phyloP scores from a whole-genome alignment of 2,888 invertebrate genomes.

The Parthenolecanium corni region DNA sequence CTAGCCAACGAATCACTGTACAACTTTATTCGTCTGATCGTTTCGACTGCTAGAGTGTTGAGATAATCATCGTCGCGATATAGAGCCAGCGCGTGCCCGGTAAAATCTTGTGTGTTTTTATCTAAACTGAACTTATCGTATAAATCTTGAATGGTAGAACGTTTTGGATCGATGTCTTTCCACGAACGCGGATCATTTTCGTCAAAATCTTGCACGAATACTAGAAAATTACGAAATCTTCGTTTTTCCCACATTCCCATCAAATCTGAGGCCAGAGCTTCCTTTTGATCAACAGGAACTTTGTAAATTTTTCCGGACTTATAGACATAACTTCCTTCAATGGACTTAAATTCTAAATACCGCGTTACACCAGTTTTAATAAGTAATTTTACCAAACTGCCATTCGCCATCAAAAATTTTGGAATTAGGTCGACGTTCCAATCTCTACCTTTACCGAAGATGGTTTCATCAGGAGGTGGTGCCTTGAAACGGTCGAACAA shows the following conservation, averaged over 20 bases:
- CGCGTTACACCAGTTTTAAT: conserved; percentile 98
- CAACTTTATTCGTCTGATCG: conserved; percentile 84
- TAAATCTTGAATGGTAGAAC: conserved; percentile 70
- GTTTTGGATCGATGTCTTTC: conserved; percentile 85
- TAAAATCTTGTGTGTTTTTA: conserved; percentile 94
- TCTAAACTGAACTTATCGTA: conserved; percentile 94
- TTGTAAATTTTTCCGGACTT: conserved; percentile 95
- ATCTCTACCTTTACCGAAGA: conserved; percentile 83
- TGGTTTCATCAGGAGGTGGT: conserved; percentile 61
- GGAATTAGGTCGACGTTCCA: conserved; percentile 99
- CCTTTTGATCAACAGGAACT: conserved; percentile 96
- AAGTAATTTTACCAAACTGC: conserved; percentile 85
- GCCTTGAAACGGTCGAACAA: conserved; percentile 76
- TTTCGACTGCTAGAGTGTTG: conserved; percentile 69
- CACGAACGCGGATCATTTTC: conserved; percentile 85
- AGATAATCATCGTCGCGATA: conserved; percentile 86
- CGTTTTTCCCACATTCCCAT: conserved; percentile 99
- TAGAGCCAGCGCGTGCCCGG: conserved; percentile 93
- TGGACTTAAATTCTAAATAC: conserved; percentile 96
- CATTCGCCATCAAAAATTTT: conserved; percentile 99
- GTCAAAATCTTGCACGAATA: conserved; percentile 88
- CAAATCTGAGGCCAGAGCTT: conserved; percentile 88
- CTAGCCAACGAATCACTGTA: conserved; percentile 95
- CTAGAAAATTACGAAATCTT: conserved; percentile 90
- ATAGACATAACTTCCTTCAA: conserved; percentile 98